Evolutionary conservation across 2,797 vertebrate species (phyloP).

Genomic region (Poeciliopsis infans): DNA sequence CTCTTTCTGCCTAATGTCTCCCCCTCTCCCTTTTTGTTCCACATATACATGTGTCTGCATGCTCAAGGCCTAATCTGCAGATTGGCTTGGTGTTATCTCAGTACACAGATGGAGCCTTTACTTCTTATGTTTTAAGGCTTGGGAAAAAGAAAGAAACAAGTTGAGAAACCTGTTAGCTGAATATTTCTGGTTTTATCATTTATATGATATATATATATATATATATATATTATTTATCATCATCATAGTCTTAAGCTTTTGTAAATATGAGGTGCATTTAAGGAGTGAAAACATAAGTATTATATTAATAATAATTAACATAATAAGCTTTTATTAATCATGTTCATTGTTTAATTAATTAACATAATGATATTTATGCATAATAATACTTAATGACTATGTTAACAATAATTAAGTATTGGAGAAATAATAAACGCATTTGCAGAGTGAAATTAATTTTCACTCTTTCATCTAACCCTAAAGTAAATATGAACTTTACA

Average conservation of each 20-base stretch:
- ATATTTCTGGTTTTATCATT: constrained; percentile 9
- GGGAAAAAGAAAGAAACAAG: constrained; percentile 45
- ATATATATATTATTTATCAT: no score
- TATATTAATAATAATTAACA: no score
- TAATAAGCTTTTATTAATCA: no score
- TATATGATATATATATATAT: not conserved
- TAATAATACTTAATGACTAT: no score
- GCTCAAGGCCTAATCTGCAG: constrained; percentile 31
- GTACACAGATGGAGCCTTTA: constrained; percentile 73
- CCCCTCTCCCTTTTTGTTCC: not conserved
- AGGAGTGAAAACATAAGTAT: not conserved
- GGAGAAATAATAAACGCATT: no score
- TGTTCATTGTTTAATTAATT: no score
- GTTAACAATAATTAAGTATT: no score
- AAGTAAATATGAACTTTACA: not conserved
- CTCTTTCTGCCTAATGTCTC: constrained; percentile 10
- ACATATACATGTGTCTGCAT: no score
- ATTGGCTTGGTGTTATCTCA: constrained; percentile 60
- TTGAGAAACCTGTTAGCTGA: constrained; percentile 22
- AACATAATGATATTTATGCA: no score
- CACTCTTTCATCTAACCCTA: not conserved
- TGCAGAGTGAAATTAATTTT: not conserved
- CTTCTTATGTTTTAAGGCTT: constrained; percentile 56
- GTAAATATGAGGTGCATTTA: not conserved
- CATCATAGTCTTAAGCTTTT: not conserved